phyloP scores from a whole-genome alignment of 2,797 vertebrate species.

The Channa striata region DNA sequence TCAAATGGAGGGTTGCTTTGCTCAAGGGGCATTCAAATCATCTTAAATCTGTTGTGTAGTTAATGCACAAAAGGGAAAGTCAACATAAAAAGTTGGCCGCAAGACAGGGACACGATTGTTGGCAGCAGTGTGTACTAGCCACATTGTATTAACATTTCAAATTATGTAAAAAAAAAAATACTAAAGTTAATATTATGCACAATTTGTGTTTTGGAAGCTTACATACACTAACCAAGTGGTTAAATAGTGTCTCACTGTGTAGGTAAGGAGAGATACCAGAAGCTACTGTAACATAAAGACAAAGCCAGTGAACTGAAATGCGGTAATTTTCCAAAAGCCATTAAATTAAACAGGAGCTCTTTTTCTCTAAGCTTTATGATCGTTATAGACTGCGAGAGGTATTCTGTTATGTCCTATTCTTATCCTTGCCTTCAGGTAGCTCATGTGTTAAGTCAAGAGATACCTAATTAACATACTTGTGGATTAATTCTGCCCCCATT shows the following conservation, averaged over 20 bases:
- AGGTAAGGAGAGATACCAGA: constrained; percentile 37
- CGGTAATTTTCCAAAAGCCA: constrained; percentile 71
- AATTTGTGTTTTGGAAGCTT: constrained; percentile 40
- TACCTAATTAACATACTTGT: constrained; percentile 79
- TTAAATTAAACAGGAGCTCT: constrained; percentile 78
- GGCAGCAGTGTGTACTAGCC: constrained; percentile 39
- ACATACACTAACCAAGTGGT: constrained; percentile 44
- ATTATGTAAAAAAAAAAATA: constrained; percentile 59
- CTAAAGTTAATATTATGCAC: constrained; percentile 55
- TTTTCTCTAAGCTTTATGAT: constrained; percentile 76
- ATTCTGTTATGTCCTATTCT: constrained; percentile 79
- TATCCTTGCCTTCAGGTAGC: constrained; percentile 81
- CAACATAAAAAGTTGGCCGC: constrained; percentile 63
- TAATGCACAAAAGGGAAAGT: constrained; percentile 65
- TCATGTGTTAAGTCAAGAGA: constrained; percentile 80
- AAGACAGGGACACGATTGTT: constrained; percentile 55
- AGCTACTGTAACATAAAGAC: constrained; percentile 55
- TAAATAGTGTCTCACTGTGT: constrained; percentile 39
- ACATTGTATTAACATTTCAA: constrained; percentile 57
- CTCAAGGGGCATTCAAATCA: constrained; percentile 75
- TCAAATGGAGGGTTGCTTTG: constrained; percentile 62
- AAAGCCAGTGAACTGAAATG: constrained; percentile 61
- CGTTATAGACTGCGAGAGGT: constrained; percentile 63
- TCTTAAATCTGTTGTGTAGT: constrained; percentile 72
- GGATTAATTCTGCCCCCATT: constrained; percentile 75